Conservation (phyloP, 2,888 invertebrate species). For the Trachelus tabidus region DNA sequence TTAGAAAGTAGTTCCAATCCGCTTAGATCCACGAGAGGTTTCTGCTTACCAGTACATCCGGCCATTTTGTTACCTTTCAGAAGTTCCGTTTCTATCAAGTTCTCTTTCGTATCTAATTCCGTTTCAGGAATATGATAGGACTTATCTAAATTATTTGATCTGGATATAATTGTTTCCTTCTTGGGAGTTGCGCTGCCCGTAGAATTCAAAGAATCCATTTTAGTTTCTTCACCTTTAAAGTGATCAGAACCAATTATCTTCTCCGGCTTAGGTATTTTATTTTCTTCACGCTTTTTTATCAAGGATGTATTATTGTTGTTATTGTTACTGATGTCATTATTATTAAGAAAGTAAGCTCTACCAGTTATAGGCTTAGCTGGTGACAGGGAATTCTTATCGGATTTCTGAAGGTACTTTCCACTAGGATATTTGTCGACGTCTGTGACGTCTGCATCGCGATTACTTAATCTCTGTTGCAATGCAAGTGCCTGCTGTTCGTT, state of each 20-base stretch:
- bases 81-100: neutral
- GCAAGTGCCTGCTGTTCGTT: constrained; percentile 21
- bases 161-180: neutral
- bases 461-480: constrained; percentile 1
- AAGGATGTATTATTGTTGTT: constrained; percentile 34
- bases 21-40: constrained; percentile 75
- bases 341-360: constrained; percentile 22
- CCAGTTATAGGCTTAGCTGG: constrained; percentile 1
- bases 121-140: neutral
- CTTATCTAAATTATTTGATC: neutral
- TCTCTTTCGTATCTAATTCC: neutral
- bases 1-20: constrained; percentile 86
- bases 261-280: constrained; percentile 22
- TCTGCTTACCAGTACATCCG: constrained; percentile 28
- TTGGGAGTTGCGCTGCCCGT: neutral
- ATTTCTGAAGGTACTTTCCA: constrained; percentile 3
- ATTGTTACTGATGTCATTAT: constrained; percentile 45
- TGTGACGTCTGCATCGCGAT: neutral
- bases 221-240: neutral
- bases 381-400: neutral
- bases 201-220: neutral
- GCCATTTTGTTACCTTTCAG: neutral
- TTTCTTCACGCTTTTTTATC: constrained; percentile 1
- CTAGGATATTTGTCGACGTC: neutral
- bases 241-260: constrained; percentile 9